Base-by-base conservation (phyloP, 64 coral and sea anemone species). In the Orbicella faveolata region DNA sequence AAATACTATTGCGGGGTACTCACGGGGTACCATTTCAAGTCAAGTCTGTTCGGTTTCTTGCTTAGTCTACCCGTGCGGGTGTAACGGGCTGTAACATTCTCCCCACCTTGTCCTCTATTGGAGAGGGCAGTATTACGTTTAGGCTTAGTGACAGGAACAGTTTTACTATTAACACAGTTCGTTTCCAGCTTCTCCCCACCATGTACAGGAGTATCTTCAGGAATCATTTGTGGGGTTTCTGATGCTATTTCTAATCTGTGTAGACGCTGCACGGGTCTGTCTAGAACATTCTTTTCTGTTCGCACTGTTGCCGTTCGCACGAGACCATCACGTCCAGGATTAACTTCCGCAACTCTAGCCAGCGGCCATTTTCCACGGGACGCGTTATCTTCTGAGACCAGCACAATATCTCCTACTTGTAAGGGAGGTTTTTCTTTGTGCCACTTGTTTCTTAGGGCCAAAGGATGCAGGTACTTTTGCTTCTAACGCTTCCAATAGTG, bases 371-470 rank as follows among this genome's bases (percentile, higher is more conserved):
- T 92, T 33, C 74, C 52, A 65, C 91, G 53, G 0, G 82, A 30
- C 1, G 88, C 72, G 15, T 92, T 92, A 61, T 92, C 91, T 34
- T 92, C 91, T 39, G 91, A 77, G 18, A 92, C 78, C 62, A 92
- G 25, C 16, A 88, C 91, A 48, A 90, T 77, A 86, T 92, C 90
- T 86, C 90, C 86, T 75, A 76, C 86, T 61, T 12, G 70, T 62
- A 14, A 70, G 48, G 41, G 30, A 23, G n/a, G n/a, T 54, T 63
- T 61, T 77, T 89, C 87, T 53, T 44, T 79, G 20, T 77, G 20
- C 87, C 87, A 89, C 23, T 78, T 89, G 52, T 18, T 77, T 78
- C 87, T 80, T 11, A 90, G 68, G 75, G 74, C 53, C n/a, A 90
- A 51, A 16, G 51, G 63, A 75, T 81, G 64, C 8, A 90, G 36